Conservation (phyloP, 2,797 vertebrate genomes). For the Tamandua tetradactyla region DNA sequence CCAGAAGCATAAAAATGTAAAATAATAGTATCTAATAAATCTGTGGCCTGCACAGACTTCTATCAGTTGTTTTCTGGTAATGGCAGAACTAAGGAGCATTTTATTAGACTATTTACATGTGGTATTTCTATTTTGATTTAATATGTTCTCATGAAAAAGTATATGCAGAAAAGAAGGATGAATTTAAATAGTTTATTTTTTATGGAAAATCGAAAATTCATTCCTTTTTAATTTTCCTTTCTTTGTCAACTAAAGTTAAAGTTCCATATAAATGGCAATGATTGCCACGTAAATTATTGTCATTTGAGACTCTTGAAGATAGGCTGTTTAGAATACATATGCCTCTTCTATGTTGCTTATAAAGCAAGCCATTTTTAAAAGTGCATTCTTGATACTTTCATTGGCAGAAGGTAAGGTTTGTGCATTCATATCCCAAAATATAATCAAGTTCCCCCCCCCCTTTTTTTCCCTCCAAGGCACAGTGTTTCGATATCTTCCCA, state of each 20-base stretch:
- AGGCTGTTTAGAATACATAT: not conserved
- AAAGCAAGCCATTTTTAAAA: slow-evolving; percentile 22
- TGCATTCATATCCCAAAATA: slow-evolving; percentile 28
- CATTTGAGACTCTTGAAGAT: slow-evolving; percentile 32
- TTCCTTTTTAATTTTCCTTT: not conserved
- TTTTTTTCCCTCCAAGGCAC: not conserved
- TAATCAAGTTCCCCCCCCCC: not conserved
- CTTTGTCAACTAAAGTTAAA: not conserved
- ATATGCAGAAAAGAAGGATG: not conserved
- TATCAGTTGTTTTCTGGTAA: not conserved
- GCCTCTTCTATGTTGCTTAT: not conserved
- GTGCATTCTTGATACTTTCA: slow-evolving; percentile 8
- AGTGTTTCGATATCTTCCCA: not conserved
- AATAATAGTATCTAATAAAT: not conserved
- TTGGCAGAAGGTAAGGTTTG: not conserved
- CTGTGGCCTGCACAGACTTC: not conserved
- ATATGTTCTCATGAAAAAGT: slow-evolving; percentile 23
- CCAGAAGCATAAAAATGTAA: slow-evolving; percentile 41
- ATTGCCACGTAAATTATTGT: slow-evolving; percentile 20
- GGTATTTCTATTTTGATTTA: slow-evolving; percentile 30
- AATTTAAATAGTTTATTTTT: slow-evolving; percentile 37
- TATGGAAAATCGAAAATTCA: not conserved
- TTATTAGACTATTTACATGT: not conserved
- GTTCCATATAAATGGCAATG: slow-evolving; percentile 18
- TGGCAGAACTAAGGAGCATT: not conserved